A percentile compares a stretch with the other conserved stretches of the same genome.
Evolutionary conservation across 2,888 invertebrate genomes (phyloP).

Genomic region (Spicauda simplicius): DNA sequence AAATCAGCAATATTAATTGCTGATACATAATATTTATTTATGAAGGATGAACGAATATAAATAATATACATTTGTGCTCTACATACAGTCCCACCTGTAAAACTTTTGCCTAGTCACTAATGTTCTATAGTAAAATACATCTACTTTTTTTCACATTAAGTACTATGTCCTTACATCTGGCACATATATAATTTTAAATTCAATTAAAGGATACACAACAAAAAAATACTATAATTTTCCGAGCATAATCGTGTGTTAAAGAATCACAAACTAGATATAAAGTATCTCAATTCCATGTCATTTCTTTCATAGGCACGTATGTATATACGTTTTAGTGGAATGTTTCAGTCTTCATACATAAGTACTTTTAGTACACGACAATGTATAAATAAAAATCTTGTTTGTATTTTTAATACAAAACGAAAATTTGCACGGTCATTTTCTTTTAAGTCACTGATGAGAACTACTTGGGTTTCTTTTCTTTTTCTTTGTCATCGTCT

Average conservation of each 20-base stretch:
- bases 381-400: conserved; percentile 30
- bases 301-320: conserved; percentile 14
- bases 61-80: neutral
- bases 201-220: conserved; percentile 7
- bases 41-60: neutral
- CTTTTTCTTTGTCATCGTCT: conserved; percentile 67
- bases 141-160: conserved; percentile 11
- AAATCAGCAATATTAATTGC: neutral
- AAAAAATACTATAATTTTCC: conserved; percentile 1
- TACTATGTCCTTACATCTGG: conserved; percentile 30
- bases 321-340: conserved; percentile 60
- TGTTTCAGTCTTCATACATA: conserved; percentile 73
- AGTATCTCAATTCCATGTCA: conserved; percentile 19
- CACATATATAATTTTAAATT: conserved; percentile 6
- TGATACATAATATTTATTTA: no score
- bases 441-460: conserved; percentile 7
- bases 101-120: conserved; percentile 2
- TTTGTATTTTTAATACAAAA: conserved; percentile 17
- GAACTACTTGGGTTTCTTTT: conserved; percentile 64
- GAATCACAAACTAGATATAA: conserved; percentile 1
- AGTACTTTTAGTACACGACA: conserved; percentile 57
- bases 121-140: conserved; percentile 7
- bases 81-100: neutral
- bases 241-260: conserved; percentile 18
- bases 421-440: neutral